Evolutionary conservation across 2,888 invertebrate genomes (phyloP).

Genomic region (Xylocampa areola): DNA sequence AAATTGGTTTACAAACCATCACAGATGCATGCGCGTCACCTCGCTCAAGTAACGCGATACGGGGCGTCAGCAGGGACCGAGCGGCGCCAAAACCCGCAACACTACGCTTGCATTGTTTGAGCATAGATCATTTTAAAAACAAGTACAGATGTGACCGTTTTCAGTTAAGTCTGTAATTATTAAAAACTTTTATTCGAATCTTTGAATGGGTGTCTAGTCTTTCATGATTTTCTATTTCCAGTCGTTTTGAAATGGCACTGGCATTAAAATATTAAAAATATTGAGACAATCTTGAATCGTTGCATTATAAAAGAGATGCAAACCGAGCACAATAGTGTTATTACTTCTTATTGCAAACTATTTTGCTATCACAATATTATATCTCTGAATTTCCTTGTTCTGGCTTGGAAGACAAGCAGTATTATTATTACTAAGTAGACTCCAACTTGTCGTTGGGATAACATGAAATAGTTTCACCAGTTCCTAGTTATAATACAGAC

Average conservation of each 20-base stretch:
- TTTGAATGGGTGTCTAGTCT: no score
- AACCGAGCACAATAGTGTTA: not conserved
- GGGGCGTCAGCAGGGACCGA: conserved; percentile 47
- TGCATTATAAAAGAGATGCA: no score
- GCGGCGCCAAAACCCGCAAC: conserved; percentile 53
- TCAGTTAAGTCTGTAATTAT: no score
- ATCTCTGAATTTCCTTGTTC: conserved; percentile 21
- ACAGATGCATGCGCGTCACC: conserved; percentile 48
- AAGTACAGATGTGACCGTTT: conserved; percentile 43
- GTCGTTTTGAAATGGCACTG: no score
- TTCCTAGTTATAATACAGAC: conserved; percentile 41
- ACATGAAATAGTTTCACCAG: conserved; percentile 47
- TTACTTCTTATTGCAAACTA: not conserved
- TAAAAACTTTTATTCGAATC: no score
- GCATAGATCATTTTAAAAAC: conserved; percentile 42
- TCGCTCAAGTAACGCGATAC: conserved; percentile 46
- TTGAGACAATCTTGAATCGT: no score
- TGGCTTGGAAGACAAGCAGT: conserved; percentile 26
- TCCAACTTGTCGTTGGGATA: conserved; percentile 38
- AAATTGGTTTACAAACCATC: conserved; percentile 41
- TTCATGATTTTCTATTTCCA: no score
- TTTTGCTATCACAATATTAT: conserved; percentile 13
- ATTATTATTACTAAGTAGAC: conserved; percentile 48
- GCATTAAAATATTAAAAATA: no score
- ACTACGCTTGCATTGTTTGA: conserved; percentile 48